phyloP scores from a whole-genome alignment of 2,113 vertebrate genomes.

The Gnathonemus longibarbis region DNA sequence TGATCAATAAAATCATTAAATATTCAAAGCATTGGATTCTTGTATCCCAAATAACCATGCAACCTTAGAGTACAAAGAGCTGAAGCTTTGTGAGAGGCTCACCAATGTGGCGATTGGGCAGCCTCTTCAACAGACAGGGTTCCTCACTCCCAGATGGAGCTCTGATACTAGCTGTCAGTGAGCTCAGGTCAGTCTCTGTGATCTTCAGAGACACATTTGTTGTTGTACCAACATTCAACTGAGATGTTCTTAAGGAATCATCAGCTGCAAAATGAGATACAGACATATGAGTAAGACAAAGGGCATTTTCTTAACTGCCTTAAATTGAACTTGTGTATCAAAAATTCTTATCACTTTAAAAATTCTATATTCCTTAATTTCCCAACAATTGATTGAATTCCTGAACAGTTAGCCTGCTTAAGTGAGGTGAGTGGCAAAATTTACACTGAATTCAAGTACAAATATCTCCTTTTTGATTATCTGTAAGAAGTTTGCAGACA shows the following conservation, averaged over 20 bases:
- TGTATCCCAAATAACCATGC: neutral
- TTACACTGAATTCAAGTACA: neutral
- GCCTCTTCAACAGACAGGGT: constrained; percentile 83
- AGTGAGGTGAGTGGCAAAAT: neutral
- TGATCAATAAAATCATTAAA: neutral
- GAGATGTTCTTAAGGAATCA: constrained; percentile 85
- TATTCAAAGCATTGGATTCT: neutral
- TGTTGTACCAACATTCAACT: constrained; percentile 86
- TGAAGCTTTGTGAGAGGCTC: constrained; percentile 26
- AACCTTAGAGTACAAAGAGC: neutral
- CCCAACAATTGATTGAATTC: neutral
- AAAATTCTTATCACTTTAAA: neutral
- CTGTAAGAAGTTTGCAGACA: neutral
- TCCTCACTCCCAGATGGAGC: constrained; percentile 90
- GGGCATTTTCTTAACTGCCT: neutral
- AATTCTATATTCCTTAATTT: neutral
- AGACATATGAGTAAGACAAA: neutral
- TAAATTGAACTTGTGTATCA: neutral
- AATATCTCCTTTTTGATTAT: neutral
- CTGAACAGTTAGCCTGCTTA: neutral
- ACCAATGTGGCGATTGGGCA: constrained; percentile 94
- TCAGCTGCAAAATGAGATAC: constrained; percentile 62
- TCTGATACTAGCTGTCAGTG: constrained; percentile 82
- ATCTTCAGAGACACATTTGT: constrained; percentile 95
- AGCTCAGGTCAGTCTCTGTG: constrained; percentile 84